Conservation (phyloP, 2,888 invertebrate species). For the Tetheella fluctuosa region DNA sequence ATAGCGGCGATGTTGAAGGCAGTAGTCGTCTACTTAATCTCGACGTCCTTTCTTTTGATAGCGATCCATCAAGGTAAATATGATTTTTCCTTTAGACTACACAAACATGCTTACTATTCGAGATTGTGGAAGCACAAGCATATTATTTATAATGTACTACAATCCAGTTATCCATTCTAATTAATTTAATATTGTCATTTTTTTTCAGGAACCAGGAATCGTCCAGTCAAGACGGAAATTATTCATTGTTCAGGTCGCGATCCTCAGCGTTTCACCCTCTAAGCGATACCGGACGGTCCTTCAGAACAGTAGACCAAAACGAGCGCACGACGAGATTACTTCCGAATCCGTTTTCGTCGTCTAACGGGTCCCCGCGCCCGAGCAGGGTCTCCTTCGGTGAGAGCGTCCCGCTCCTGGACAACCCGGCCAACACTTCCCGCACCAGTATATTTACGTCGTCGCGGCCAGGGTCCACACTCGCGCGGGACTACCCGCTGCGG, state of each 20-base stretch:
- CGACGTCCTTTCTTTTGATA: slow-evolving; percentile 68
- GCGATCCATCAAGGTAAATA: slow-evolving; percentile 53
- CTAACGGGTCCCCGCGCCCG: slow-evolving; percentile 47
- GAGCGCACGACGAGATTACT: slow-evolving; percentile 63
- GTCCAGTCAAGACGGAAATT: slow-evolving; percentile 44
- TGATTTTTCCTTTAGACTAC: background rate
- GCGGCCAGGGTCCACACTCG: slow-evolving; percentile 46
- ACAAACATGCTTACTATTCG: background rate
- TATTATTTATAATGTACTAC: too few species aligned
- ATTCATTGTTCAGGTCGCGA: slow-evolving; percentile 65
- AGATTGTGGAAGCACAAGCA: too few species aligned
- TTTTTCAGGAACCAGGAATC: slow-evolving; percentile 56
- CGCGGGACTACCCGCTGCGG: slow-evolving; percentile 47
- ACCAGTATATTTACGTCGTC: slow-evolving; percentile 71
- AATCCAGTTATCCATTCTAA: too few species aligned
- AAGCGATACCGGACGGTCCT: slow-evolving; percentile 55
- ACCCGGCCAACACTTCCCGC: slow-evolving; percentile 58
- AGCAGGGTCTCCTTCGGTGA: slow-evolving; percentile 47
- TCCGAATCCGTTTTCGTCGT: slow-evolving; percentile 73
- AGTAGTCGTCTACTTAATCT: slow-evolving; percentile 65
- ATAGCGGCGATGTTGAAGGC: slow-evolving; percentile 54
- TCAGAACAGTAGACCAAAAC: slow-evolving; percentile 58
- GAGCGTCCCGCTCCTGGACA: slow-evolving; percentile 28
- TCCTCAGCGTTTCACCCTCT: slow-evolving; percentile 75
- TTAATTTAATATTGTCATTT: slow-evolving; percentile 12